Percentiles rank a stretch among this genome's conserved stretches.
These are phyloP conservation scores for Botia almorhae DNA, from an alignment of 2,797 vertebrate species.

Conservation along the genomic window DNA sequence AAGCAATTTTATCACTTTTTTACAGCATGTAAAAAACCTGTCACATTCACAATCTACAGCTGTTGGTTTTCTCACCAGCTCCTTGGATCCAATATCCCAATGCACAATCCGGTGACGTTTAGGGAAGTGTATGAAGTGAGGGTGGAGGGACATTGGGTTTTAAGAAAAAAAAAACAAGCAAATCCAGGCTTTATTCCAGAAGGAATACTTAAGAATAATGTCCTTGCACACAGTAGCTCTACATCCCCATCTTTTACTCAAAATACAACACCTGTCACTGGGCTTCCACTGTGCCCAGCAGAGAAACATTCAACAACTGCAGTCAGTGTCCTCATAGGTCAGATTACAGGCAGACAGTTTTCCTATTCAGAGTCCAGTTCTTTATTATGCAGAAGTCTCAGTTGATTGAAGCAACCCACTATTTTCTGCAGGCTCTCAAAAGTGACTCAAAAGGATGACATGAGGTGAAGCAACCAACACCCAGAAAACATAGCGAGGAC, in stretches of 20 bases:
- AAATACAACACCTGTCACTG: conserved; percentile 57
- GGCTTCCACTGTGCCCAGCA: conserved; percentile 50
- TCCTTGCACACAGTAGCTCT: conserved; percentile 17
- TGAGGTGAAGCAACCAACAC: conserved; percentile 23
- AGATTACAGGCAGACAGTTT: conserved; percentile 50
- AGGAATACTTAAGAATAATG: conserved; percentile 35
- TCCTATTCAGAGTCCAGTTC: conserved; percentile 43
- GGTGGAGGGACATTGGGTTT: background rate
- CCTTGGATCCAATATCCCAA: conserved; percentile 35
- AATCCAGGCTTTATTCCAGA: conserved; percentile 38
- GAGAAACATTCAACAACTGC: conserved; percentile 41
- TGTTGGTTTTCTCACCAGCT: conserved; percentile 28
- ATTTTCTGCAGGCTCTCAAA: conserved; percentile 32
- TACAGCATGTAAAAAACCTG: background rate
- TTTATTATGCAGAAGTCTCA: conserved; percentile 53
- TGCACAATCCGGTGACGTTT: background rate
- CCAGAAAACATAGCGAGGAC: conserved; percentile 30
- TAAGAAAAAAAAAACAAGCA: conserved; percentile 21
- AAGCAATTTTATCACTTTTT: conserved; percentile 45
- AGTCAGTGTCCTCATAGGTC: conserved; percentile 51
- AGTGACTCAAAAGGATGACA: conserved; percentile 42
- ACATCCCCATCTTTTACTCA: conserved; percentile 26
- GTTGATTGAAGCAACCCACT: conserved; percentile 39
- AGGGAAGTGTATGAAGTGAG: background rate
- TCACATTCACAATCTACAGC: conserved; percentile 29